A percentile compares a stretch with the other conserved stretches of the same genome.
Evolutionary conservation across 2,888 invertebrate species (phyloP).

Genomic region (Drosophila nr. perissopoda): DNA sequence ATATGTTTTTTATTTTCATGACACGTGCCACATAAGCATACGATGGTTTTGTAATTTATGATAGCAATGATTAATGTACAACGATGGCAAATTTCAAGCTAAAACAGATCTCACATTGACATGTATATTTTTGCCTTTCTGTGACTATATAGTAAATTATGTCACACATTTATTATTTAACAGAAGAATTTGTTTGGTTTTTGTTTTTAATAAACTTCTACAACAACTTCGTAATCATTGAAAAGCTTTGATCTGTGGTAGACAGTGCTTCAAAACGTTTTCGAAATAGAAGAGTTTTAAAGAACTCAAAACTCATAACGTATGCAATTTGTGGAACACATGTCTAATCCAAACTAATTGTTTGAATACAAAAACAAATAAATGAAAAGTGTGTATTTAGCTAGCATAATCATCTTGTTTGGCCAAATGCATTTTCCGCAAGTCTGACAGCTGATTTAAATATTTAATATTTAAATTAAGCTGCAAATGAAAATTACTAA

Average conservation of each 20-base stretch:
- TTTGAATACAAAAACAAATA: constrained; percentile 14
- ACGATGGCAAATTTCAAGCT: background rate
- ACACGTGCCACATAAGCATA: constrained; percentile 1
- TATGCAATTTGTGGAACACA: constrained; percentile 17
- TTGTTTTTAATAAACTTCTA: background rate
- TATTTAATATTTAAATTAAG: constrained; percentile 74
- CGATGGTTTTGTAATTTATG: background rate
- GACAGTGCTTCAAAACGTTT: background rate
- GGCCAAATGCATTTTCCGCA: constrained; percentile 29
- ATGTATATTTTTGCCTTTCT: background rate
- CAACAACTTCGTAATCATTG: background rate
- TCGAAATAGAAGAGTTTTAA: background rate
- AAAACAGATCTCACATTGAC: background rate
- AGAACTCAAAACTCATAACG: background rate
- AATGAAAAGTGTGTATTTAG: constrained; percentile 5
- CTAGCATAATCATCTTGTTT: constrained; percentile 20
- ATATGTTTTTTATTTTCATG: constrained; percentile 1
- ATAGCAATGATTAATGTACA: background rate
- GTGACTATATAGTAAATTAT: background rate
- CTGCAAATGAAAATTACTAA: constrained; percentile 62
- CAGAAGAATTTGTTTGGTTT: background rate
- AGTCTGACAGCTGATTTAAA: constrained; percentile 45
- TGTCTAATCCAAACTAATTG: constrained; percentile 18
- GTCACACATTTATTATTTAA: background rate
- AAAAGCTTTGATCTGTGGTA: background rate